These are phyloP conservation scores for Cosmia pyralina DNA, from an alignment of 2,888 invertebrate genomes.

Conservation along the genomic window DNA sequence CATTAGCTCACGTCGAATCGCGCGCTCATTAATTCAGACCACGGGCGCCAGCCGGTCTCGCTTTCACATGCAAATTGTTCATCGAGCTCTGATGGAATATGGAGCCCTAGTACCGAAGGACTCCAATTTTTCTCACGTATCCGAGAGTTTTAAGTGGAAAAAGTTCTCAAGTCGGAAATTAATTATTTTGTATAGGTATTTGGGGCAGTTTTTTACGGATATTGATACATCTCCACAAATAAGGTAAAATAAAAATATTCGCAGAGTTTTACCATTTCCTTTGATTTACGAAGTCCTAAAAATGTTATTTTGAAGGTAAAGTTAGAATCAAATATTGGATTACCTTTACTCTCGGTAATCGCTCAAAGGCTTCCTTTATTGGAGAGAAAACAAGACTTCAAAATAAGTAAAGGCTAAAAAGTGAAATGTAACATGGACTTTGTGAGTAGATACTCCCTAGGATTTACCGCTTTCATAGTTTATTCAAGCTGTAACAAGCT, in stretches of 20 bases:
- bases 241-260: conserved; percentile 3
- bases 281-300: conserved; percentile 24
- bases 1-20: conserved; percentile 58
- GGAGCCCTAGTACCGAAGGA: conserved; percentile 29
- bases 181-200: conserved; percentile 24
- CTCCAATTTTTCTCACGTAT: conserved; percentile 57
- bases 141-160: conserved; percentile 44
- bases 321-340: conserved; percentile 49
- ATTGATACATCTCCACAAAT: conserved; percentile 1
- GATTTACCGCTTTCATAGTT: conserved; percentile 38
- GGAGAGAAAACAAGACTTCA: conserved; percentile 1
- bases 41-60: conserved; percentile 52
- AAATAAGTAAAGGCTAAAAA: conserved; percentile 24
- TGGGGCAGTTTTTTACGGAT: not conserved
- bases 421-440: conserved; percentile 12
- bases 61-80: conserved; percentile 70
- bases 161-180: conserved; percentile 33
- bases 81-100: conserved; percentile 55
- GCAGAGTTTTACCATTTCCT: not conserved
- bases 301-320: conserved; percentile 20
- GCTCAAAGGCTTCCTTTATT: conserved; percentile 24
- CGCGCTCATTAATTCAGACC: conserved; percentile 59
- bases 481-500: conserved; percentile 55
- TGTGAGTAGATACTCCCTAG: conserved; percentile 9
- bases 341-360: conserved; percentile 10